phyloP scores from a whole-genome alignment of 2,113 vertebrate species.

The Gorsachius goisagi region DNA sequence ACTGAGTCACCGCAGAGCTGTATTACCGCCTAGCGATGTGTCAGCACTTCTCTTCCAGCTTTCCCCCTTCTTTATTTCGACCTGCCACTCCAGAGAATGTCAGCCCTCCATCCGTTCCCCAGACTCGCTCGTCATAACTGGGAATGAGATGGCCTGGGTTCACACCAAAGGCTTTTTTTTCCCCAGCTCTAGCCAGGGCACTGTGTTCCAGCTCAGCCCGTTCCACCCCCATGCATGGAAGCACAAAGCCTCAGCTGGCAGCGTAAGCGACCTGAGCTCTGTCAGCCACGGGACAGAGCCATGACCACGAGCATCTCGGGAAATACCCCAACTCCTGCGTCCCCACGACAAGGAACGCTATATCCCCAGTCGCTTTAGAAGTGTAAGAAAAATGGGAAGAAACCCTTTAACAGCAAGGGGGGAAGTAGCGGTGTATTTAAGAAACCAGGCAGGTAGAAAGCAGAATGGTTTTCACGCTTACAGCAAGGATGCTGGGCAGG shows the following conservation, averaged over 20 bases:
- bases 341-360: not conserved
- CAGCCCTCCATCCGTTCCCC: not conserved
- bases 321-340: not conserved
- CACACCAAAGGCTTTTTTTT: not conserved
- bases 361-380: not conserved
- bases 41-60: not conserved
- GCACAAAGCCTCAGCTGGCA: not conserved
- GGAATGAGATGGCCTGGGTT: not conserved
- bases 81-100: not conserved
- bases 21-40: not conserved
- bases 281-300: not conserved
- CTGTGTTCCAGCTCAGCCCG: not conserved
- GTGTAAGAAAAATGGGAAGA: not conserved
- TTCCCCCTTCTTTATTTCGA: not conserved
- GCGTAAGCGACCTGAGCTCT: accelerated
- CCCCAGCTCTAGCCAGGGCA: not conserved
- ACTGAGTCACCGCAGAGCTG: constrained; percentile 7
- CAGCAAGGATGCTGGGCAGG: not conserved
- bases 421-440: not conserved
- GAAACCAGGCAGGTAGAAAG: not conserved
- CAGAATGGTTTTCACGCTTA: not conserved
- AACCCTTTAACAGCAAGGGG: not conserved
- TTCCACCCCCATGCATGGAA: not conserved
- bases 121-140: not conserved
- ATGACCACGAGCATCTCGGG: not conserved